Base-by-base conservation (phyloP, 2,113 vertebrate genomes). In the Nyctereutes procyonoides region DNA sequence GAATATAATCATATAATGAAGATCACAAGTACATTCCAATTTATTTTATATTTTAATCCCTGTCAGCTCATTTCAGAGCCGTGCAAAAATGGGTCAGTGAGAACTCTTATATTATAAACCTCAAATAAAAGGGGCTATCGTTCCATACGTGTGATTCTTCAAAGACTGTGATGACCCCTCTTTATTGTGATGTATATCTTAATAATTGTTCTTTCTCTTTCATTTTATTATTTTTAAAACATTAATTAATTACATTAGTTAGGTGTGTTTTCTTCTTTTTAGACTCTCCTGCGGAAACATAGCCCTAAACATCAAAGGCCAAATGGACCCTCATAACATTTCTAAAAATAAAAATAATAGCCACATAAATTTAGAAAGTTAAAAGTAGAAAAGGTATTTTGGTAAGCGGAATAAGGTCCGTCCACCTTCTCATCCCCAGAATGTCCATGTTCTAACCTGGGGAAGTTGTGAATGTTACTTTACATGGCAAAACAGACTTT, bases 21-120 rank as follows among this genome's bases (percentile, higher is more conserved):
- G 88, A 67, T 63, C 56, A 77, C 12, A 93, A 92, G 13, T 43
- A 88, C 26, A 89, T 86, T 77, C 7, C 67, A 77, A 71, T 53
- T 95, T 88, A 82, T 58, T 91, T 92, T 89, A 80, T 32, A 95
- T 38, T 74, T 83, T 79, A 81, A 81, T 77, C 67, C 48, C 51
- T 67, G 26, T 13, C 30, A 81, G 2, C 48, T 35, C 24, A 80
- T 48, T 82, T 60, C 81, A 90, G 56, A 76, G 22, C 20, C 13
- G 51, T 81, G 48, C 81, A 63, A 87, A 90, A 76, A 53, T 24
- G 30, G 43, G 26, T 77, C 19, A 77, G 38, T 84, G 30, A 22
- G 28, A 83, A 62, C 17, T 17, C 30, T 32, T 30, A 62, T 10
- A 71, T 71, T 26, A 30, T 28, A 93, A 91, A 48, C 62, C 51